Evolutionary conservation across 2,797 vertebrate genomes (phyloP), one percentile per base, ranked within the genome.

Genomic region (Esox lucius): DNA sequence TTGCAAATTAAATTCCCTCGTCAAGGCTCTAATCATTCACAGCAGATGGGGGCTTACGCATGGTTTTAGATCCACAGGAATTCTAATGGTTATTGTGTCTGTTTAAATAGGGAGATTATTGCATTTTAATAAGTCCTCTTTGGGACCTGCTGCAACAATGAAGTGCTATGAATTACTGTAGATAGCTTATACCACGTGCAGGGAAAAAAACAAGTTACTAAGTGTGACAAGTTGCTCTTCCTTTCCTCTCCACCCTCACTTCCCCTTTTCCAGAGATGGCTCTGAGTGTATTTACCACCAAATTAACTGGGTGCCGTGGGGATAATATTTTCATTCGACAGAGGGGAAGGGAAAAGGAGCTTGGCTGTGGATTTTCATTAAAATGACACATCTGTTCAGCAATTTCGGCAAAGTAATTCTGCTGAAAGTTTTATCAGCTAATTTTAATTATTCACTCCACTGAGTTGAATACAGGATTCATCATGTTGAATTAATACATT

Each of bases 371-470:
- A 96, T 99, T 98, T 98, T 98, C 97, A 99, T 98, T 99, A 99
- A 98, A 98, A 98, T 98, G 97, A 98, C 97, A 98, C 97, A 98
- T 99, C 97, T 98, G 97, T 96, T 98, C 97, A 96, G 96, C 96
- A 98, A 98, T 98, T 99, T 97, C 95, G 73, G 96, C 95, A 97
- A 98, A 98, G 96, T 97, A 98, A 98, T 98, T 98, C 96, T 96
- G 95, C 97, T 98, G 96, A 98, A 99, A 98, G 97, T 99, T 99
- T 99, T 99, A 99, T 98, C 97, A 97, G 97, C 97, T 98, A 97
- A 99, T 99, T 98, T 99, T 99, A 98, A 99, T 99, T 99, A 99
- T 99, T 99, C 97, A 99, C 97, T 99, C 97, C 97, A 98, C 95
- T 99, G 97, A 96, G 95, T 96, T 98, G 96, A 98, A 98, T 98